These are phyloP conservation scores for Echinops telfairi DNA, from an alignment of 2,113 vertebrate genomes.

Conservation along the genomic window DNA sequence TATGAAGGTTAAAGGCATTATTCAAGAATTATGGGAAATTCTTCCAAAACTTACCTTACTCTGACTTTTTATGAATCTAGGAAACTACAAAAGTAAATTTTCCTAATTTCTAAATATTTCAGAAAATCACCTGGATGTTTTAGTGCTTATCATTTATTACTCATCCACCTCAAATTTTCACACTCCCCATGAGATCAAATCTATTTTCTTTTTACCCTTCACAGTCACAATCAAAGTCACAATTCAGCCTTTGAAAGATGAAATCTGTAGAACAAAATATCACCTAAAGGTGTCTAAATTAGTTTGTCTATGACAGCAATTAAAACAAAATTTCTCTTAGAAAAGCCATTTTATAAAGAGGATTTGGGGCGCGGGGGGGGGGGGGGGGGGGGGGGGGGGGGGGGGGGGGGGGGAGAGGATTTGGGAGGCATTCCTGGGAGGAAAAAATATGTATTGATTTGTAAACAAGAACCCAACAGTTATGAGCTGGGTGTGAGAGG, in stretches of 20 bases:
- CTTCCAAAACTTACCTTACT: neutral
- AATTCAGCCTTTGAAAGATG: neutral
- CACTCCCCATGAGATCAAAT: too few species aligned
- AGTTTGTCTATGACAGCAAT: too few species aligned
- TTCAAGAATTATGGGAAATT: neutral
- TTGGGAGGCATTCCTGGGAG: too few species aligned
- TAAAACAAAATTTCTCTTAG: too few species aligned
- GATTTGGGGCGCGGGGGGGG: too few species aligned
- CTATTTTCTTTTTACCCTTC: neutral
- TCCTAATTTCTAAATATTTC: neutral
- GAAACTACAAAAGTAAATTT: too few species aligned
- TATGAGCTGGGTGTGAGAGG: too few species aligned
- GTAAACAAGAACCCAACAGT: too few species aligned
- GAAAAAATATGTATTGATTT: too few species aligned
- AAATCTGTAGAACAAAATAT: neutral
- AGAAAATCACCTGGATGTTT: neutral
- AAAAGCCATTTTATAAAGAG: too few species aligned
- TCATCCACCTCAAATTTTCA: neutral
- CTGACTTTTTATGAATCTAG: neutral
- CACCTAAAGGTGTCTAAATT: neutral
- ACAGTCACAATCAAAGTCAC: neutral
- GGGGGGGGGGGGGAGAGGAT: too few species aligned
- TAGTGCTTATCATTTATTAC: neutral
- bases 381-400: too few species aligned
- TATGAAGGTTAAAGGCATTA: rapidly evolving